Evolutionary conservation across 2,113 vertebrate genomes (phyloP).

Genomic region (Pimephales promelas): DNA sequence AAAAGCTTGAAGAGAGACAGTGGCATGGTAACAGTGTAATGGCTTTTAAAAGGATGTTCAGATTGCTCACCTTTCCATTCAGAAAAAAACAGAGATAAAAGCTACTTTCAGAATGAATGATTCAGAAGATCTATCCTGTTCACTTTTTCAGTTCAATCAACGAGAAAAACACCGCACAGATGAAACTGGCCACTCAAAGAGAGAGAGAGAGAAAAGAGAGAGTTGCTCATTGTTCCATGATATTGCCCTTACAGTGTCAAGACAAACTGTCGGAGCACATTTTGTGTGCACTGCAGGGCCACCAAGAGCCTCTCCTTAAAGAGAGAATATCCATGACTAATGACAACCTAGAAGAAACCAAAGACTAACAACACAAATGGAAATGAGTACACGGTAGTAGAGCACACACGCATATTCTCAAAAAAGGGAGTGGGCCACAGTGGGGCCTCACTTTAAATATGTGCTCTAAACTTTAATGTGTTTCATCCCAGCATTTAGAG

Average conservation of each 20-base stretch:
- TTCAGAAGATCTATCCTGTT: slow-evolving; percentile 43
- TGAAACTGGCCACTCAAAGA: slow-evolving; percentile 23
- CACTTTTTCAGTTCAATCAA: slow-evolving; percentile 43
- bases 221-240: slow-evolving; percentile 22
- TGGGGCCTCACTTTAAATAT: slow-evolving; percentile 30
- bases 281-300: neutral
- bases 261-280: neutral
- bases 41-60: slow-evolving; percentile 30
- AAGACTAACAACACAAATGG: slow-evolving; percentile 37
- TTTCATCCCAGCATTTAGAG: slow-evolving; percentile 36
- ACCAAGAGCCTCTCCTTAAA: slow-evolving; percentile 27
- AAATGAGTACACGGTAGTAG: slow-evolving; percentile 16
- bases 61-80: slow-evolving; percentile 46
- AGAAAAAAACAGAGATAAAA: slow-evolving; percentile 35
- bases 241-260: neutral
- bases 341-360: slow-evolving; percentile 22
- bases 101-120: slow-evolving; percentile 45
- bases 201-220: neutral
- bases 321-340: slow-evolving; percentile 20
- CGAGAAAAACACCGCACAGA: slow-evolving; percentile 23
- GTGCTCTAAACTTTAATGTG: slow-evolving; percentile 40
- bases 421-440: slow-evolving; percentile 2
- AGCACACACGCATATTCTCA: slow-evolving; percentile 35
- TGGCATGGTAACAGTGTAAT: slow-evolving; percentile 5
- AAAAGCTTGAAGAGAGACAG: neutral